Evolutionary conservation across 2,113 vertebrate species (phyloP).

Genomic region (Marmota flaviventris): DNA sequence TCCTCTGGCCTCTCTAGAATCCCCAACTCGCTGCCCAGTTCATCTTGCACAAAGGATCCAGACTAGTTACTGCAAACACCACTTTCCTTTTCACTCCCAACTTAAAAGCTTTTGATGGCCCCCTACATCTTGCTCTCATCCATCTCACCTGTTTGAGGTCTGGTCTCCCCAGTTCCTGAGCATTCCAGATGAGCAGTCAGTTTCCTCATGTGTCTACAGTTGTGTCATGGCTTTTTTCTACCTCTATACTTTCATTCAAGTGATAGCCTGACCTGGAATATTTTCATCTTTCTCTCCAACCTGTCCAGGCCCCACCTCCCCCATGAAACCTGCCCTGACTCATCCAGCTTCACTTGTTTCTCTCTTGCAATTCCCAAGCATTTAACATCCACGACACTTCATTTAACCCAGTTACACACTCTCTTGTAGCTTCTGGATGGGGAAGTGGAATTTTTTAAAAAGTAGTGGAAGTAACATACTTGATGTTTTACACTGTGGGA

Average conservation of each 20-base stretch:
- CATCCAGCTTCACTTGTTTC: not conserved
- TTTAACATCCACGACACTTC: not conserved
- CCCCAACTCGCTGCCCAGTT: not conserved
- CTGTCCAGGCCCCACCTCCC: not conserved
- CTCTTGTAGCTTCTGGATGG: not conserved
- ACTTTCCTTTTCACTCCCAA: not conserved
- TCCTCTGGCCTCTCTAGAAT: no score
- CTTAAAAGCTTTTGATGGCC: not conserved
- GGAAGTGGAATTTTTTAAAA: not conserved
- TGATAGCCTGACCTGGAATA: no score
- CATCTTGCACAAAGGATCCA: no score
- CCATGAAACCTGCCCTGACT: not conserved
- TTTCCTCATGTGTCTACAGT: not conserved
- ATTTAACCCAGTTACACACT: not conserved
- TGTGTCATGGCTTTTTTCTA: not conserved
- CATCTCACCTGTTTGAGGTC: not conserved
- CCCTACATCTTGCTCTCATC: not conserved
- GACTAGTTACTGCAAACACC: not conserved
- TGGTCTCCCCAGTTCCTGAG: not conserved
- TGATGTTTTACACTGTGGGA: not conserved
- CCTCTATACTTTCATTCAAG: not conserved
- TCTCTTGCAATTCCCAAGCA: not conserved
- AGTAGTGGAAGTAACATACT: not conserved
- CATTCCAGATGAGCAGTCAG: not conserved
- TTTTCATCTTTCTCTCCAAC: not conserved